These are phyloP conservation scores for Lasioglossum leucozonium DNA, from an alignment of 2,888 invertebrate species.

Conservation along the genomic window DNA sequence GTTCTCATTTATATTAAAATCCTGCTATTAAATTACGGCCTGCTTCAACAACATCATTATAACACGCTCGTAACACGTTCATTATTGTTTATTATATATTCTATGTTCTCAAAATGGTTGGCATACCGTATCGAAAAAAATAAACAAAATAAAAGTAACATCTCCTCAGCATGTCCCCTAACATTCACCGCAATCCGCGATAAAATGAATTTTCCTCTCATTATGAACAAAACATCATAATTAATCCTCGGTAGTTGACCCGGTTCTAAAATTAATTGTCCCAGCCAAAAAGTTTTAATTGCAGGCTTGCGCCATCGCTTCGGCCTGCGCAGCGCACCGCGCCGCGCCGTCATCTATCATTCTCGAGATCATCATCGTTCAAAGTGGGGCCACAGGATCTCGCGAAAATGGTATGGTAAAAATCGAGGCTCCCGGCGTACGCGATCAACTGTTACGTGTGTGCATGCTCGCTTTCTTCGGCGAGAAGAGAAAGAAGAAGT, in stretches of 20 bases:
- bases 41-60: neutral
- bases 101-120: no score
- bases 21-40: neutral
- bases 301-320: neutral
- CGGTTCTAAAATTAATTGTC: neutral
- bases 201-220: neutral
- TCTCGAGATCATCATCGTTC: neutral
- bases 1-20: neutral
- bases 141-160: no score
- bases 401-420: neutral
- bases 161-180: no score
- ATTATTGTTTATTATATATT: neutral
- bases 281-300: neutral
- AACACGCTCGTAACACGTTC: neutral
- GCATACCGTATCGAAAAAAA: no score
- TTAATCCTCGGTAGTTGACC: neutral
- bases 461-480: constrained; percentile 2
- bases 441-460: neutral
- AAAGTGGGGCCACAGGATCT: neutral
- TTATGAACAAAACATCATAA: neutral
- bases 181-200: neutral
- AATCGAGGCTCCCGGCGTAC: neutral
- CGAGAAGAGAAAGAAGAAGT: constrained; percentile 21
- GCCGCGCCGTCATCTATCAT: neutral
- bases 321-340: neutral